Percentiles rank a stretch among this genome's conserved stretches.
Evolutionary conservation across 2,113 vertebrate genomes (phyloP).

Genomic region (Uria aalge): DNA sequence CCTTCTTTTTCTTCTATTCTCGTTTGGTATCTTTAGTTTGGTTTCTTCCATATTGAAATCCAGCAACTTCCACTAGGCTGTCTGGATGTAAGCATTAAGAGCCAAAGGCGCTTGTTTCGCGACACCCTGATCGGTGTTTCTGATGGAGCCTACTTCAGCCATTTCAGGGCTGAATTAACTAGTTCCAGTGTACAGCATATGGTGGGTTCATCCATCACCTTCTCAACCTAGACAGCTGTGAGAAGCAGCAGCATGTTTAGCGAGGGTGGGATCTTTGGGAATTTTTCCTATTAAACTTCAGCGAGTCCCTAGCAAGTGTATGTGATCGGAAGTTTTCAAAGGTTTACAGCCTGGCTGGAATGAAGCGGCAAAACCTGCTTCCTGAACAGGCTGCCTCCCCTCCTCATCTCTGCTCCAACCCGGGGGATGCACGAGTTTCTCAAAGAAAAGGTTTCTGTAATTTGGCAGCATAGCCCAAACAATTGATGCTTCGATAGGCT

Average conservation of each 20-base stretch:
- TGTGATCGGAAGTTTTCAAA: neutral
- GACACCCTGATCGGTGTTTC: rapidly evolving
- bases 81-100: neutral
- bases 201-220: neutral
- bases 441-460: neutral
- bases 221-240: neutral
- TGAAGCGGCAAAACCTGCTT: neutral
- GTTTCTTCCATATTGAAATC: neutral
- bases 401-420: neutral
- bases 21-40: neutral
- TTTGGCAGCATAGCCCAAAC: neutral
- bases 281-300: neutral
- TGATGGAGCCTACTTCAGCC: neutral
- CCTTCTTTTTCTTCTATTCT: neutral
- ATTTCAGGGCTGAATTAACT: neutral
- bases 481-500: neutral
- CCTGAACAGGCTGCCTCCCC: neutral
- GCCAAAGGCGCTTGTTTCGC: rapidly evolving
- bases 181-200: neutral
- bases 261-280: neutral
- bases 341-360: neutral
- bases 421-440: neutral
- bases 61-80: neutral
- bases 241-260: neutral
- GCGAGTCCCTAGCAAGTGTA: neutral